phyloP scores from a whole-genome alignment of 2,797 vertebrate genomes.

The Onychomys leucogaster region DNA sequence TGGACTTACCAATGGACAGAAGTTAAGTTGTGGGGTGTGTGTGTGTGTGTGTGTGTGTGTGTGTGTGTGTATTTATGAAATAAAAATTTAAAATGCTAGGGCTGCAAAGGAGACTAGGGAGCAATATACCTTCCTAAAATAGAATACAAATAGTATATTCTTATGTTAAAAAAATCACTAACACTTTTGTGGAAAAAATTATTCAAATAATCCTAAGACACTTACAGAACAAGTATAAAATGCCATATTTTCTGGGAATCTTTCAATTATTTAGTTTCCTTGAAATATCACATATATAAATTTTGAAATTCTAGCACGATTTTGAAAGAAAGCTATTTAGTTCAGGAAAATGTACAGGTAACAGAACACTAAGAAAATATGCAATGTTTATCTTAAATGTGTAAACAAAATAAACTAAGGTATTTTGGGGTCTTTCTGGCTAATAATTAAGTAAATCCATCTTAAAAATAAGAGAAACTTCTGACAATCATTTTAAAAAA shows the following conservation, averaged over 20 bases:
- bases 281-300: neutral
- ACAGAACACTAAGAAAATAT: neutral
- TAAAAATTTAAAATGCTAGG: neutral
- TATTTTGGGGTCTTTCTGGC: constrained; percentile 20
- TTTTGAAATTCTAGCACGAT: neutral
- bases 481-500: neutral
- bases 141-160: neutral
- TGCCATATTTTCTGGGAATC: constrained; percentile 41
- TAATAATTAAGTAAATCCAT: constrained; percentile 29
- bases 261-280: constrained; percentile 45
- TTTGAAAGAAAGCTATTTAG: constrained; percentile 11
- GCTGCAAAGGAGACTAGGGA: neutral
- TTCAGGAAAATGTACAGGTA: constrained; percentile 44
- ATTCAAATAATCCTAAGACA: constrained; percentile 29
- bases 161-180: neutral
- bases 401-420: neutral
- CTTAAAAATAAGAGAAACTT: neutral
- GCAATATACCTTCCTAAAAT: neutral
- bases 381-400: neutral
- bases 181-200: neutral
- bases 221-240: constrained; percentile 46
- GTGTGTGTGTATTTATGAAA: constrained; percentile 4
- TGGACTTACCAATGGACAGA: constrained; percentile 51
- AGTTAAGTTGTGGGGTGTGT: neutral
- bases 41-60: neutral